Evolutionary conservation across 2,888 invertebrate genomes (phyloP), one percentile per base, ranked within the genome.

Genomic region (Cheilosia vulpina): DNA sequence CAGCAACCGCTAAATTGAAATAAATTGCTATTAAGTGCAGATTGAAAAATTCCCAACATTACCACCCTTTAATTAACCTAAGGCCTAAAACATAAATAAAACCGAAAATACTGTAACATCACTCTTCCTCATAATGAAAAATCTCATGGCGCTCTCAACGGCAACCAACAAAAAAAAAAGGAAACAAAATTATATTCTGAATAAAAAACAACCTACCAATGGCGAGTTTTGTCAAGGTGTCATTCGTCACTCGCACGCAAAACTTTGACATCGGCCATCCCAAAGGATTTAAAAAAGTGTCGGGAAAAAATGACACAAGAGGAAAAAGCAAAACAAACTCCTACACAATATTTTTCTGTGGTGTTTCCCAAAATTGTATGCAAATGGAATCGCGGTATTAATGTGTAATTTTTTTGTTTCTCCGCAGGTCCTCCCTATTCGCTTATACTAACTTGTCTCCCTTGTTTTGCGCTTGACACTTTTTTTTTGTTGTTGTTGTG

Each of bases 241-340:
- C 66, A 80, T 73, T 80, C 66, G 73, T 80, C 80, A 80, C 38
- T 58, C 27, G 24, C 66, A 71, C 31, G 50, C 68, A 41, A 38
- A 75, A 79, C 58, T 84, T 79, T 84, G 79, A 84, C 69, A 84
- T 60, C 45, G 53, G 43, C 65, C 75, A 79, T 75, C 53, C 73
- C 68, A 63, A 73, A 73, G 68, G 68, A 68, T 73, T 63, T 7
- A 21, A 65, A 9, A 73, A 72, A 41, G 24, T 2, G 41, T 45
- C 13, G 11, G 27, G 9, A 9, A 65, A 17, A 58, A 58, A 47
- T 58, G 47, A 19, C 17, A n/a, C 7, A 47, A 17, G 7, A 53
- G 4, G 31, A 57, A 43, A 43, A 52, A 11, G 4, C 31, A 17
- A 47, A 43, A 43, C 43, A 43, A 24, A 71, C 63, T 58, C 57